Base-by-base conservation (phyloP, 2,888 invertebrate species). In the Stomorhina lunata region DNA sequence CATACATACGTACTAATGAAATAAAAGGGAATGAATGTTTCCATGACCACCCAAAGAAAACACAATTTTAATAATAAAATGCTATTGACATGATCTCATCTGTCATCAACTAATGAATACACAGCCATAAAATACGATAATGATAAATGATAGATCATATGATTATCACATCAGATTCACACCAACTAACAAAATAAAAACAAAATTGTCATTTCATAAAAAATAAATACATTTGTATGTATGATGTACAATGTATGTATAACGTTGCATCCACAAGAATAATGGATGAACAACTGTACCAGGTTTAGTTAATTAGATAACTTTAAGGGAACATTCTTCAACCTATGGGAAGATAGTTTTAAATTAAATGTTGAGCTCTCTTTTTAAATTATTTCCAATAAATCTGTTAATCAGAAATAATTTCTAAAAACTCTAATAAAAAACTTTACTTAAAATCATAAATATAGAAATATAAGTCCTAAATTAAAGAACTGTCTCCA, bases 131-230 rank as follows among this genome's bases (percentile, higher is more conserved):
- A 75, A 75, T 34, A 78, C 73, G 73, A n/a, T n/a, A 73, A 78
- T 81, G 72, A 81, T 81, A 81, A 78, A 81, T 78, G 81, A 69
- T 78, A 73, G 29, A 81, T 78, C 81, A 78, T 57, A 78, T 69
- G 73, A 78, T 75, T 75, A 73, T 78, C 68, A 61, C 32, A 75
- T 65, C 22, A 45, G 43, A 66, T 6, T 15, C 43, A 57, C 17
- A 20, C 1, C 9, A 43, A 37, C 27, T 45, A 32, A 40, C n/a
- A 5, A 61, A n/a, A 63, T 12, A 10, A 71, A 73, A 37, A 34
- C 22, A 40, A 61, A 40, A 61, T 40, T 25, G 37, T 40, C 22
- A 22, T n/a, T 27, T 27, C 1, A n/a, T 17, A 50, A 68, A 29
- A 71, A 37, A 40, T 25, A n/a, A n/a, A n/a, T n/a, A n/a, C n/a